Conservation (phyloP, 2,888 invertebrate genomes). For the Masnerella sp. region DNA sequence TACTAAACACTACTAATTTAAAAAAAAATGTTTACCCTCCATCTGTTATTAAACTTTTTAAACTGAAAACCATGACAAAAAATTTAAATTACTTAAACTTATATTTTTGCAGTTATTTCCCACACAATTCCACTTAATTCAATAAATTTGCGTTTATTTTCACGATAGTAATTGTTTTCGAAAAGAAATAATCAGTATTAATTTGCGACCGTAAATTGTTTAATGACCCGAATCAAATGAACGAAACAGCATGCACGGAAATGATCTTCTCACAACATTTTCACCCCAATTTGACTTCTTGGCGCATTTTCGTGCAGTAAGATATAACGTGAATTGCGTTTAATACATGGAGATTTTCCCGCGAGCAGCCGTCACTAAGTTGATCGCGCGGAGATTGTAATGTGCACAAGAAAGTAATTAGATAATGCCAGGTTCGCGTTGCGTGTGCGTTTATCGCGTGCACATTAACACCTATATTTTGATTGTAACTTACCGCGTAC, state of each 20-base stretch:
- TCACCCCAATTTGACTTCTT: slow-evolving; percentile 12
- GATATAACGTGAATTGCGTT: slow-evolving; percentile 34
- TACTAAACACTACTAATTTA: too few relatives aligned
- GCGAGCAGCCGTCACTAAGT: slow-evolving; percentile 31
- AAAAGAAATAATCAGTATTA: too few relatives aligned
- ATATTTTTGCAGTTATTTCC: too few relatives aligned
- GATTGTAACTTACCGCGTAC: slow-evolving; percentile 46
- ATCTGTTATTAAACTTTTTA: too few relatives aligned
- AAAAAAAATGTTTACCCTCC: too few relatives aligned
- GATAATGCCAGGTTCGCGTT: slow-evolving; percentile 48
- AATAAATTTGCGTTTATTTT: too few relatives aligned
- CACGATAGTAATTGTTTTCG: too few relatives aligned
- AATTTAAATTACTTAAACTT: too few relatives aligned
- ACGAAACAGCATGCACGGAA: slow-evolving; percentile 5
- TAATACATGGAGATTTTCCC: slow-evolving; percentile 38
- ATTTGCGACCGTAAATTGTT: too few relatives aligned
- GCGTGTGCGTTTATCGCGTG: slow-evolving; percentile 52
- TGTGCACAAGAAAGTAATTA: slow-evolving; percentile 53
- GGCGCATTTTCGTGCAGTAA: slow-evolving; percentile 8
- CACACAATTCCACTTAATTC: too few relatives aligned
- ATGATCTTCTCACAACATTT: slow-evolving; percentile 14
- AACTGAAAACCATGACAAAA: too few relatives aligned
- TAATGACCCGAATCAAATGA: slow-evolving; percentile 25
- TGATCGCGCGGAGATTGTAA: slow-evolving; percentile 44
- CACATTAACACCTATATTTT: slow-evolving; percentile 56